Evolutionary conservation across 2,888 invertebrate genomes (phyloP).

Genomic region (Dione juno): DNA sequence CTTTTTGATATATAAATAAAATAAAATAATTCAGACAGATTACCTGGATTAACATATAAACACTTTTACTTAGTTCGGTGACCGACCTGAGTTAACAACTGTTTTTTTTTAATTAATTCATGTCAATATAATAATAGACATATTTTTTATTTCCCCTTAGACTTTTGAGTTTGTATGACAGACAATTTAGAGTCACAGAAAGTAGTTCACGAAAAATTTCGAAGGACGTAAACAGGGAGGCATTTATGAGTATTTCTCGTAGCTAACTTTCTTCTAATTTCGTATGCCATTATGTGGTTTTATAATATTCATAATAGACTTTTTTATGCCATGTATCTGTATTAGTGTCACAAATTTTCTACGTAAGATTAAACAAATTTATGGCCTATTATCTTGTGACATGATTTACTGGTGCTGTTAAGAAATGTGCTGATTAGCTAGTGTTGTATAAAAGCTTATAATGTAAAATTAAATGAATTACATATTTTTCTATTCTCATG

Average conservation of each 20-base stretch:
- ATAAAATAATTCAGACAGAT: too few relatives aligned
- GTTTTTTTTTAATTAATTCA: not conserved
- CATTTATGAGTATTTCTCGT: not conserved
- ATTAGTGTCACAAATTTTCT: not conserved
- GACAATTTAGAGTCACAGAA: not conserved
- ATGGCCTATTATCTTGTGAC: not conserved
- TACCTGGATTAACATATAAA: not conserved
- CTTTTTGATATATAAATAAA: too few relatives aligned
- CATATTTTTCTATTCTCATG: not conserved
- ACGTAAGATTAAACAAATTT: not conserved
- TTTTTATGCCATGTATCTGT: not conserved
- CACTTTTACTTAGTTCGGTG: not conserved
- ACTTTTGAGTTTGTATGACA: not conserved
- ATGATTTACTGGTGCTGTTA: not conserved
- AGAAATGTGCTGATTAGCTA: not conserved
- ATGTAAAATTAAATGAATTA: not conserved
- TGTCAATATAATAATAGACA: slow-evolving; percentile 1
- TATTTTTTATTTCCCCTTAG: not conserved
- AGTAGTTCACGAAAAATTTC: not conserved
- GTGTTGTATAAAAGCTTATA: not conserved
- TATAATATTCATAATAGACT: not conserved
- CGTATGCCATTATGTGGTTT: not conserved
- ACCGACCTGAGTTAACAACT: not conserved
- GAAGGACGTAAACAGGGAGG: not conserved
- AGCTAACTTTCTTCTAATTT: not conserved